Conservation (phyloP, 2,113 vertebrate genomes). For the Erinaceus europaeus region DNA sequence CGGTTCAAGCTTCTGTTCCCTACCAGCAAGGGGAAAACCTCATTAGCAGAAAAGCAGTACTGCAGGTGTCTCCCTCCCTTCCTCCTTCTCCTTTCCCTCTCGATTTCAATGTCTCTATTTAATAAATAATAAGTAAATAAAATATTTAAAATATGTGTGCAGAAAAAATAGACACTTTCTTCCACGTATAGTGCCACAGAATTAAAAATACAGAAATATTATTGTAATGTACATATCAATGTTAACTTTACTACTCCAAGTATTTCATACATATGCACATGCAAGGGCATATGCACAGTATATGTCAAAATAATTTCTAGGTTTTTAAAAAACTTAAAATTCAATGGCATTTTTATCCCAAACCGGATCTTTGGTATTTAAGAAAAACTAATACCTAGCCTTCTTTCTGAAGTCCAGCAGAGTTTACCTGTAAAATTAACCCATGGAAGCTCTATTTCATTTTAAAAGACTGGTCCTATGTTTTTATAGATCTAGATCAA, state of each 20-base stretch:
- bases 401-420: not conserved
- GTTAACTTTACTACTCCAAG: not conserved
- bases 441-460: conserved; percentile 49
- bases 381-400: not conserved
- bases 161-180: not conserved
- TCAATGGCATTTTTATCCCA: conserved; percentile 23
- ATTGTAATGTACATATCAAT: conserved; percentile 4
- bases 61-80: too few species aligned
- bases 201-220: conserved; percentile 32
- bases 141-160: not conserved
- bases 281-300: not conserved
- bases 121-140: too few species aligned
- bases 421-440: conserved; percentile 34
- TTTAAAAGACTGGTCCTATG: conserved; percentile 55
- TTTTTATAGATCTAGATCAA: conserved; percentile 69
- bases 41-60: too few species aligned
- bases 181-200: not conserved
- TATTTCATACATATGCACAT: not conserved
- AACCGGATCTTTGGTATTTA: conserved; percentile 2
- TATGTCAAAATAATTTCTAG: not conserved
- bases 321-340: conserved; percentile 15
- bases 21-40: too few species aligned
- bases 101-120: too few species aligned
- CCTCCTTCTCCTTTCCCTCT: too few species aligned
- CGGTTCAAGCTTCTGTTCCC: too few species aligned